Base-by-base conservation (phyloP, 1,140 invertebrate genomes). In the Cyclargus thomasi region DNA sequence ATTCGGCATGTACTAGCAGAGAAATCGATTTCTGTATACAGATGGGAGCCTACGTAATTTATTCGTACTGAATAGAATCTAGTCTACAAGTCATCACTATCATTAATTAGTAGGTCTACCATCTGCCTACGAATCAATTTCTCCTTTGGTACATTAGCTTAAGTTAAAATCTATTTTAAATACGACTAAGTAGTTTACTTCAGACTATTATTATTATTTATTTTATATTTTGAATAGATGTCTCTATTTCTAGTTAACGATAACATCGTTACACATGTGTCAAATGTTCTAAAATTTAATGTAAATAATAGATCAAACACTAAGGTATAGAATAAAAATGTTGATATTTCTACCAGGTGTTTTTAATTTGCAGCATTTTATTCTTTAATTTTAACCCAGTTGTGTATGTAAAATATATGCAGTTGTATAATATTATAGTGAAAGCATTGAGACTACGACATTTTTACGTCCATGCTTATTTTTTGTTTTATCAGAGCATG, bases 271-370 rank as follows among this genome's bases (percentile, higher is more conserved):
- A 65, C 10, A 59, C 35, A 39, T 36, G 65, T 66, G 65, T 66
- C 65, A 66, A 66, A 71, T 18, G 39, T 63, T 63, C 65, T 66
- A 59, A 59, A 21, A 20, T 66, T 66, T 66, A 66, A 21, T 68
- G 67, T 68, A 65, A 63, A 67, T 64, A 70, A 63, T 59, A 57
- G 35, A 74, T 72, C 22, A 63, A 70, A 76, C 70, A 76, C 64
- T 70, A 66, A 76, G 68, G 70, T 72, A 18, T 76, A 67, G 70
- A 76, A 72, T 76, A 74, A 76, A 75, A 62, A 68, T 74, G 74
- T 76, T 76, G 69, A 74, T 74, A 76, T 72, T 72, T 72, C 29
- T 62, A 14, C 14, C 53, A 55, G 62, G 64, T 63, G 71, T 68
- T 21, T 67, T 67, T 67, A 35, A 18, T 63, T 64, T 16, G 4